phyloP scores from a whole-genome alignment of 2,797 vertebrate species.

The Sebastes trivittatus region DNA sequence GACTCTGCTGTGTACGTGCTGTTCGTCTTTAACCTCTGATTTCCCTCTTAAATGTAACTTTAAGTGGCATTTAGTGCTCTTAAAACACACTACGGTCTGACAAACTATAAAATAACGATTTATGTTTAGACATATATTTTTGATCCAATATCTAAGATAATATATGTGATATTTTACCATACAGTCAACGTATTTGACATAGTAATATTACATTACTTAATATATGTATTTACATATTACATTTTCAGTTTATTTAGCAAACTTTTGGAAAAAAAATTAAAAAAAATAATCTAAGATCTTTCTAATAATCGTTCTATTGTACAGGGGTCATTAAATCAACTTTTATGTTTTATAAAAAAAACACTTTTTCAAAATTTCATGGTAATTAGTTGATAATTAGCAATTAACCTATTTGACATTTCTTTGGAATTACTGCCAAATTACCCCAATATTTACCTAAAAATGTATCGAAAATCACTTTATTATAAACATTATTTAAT shows the following conservation, averaged over 20 bases:
- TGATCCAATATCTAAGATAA: background rate
- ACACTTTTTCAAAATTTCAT: too few species aligned
- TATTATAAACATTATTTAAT: too few species aligned
- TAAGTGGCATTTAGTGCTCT: background rate
- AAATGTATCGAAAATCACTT: too few species aligned
- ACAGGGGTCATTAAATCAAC: background rate
- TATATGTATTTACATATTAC: background rate
- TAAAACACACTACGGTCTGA: background rate
- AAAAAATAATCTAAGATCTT: background rate
- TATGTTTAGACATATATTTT: background rate
- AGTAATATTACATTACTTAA: background rate
- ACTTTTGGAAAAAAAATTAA: background rate
- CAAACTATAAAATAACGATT: background rate
- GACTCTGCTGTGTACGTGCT: background rate
- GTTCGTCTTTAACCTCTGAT: background rate
- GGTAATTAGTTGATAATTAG: too few species aligned
- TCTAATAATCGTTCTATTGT: background rate
- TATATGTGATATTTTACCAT: background rate
- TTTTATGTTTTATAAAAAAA: too few species aligned
- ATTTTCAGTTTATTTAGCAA: background rate
- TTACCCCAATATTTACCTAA: too few species aligned
- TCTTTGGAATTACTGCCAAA: too few species aligned
- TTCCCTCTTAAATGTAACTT: background rate
- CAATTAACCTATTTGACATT: too few species aligned
- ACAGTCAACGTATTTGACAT: background rate